Percentiles rank a stretch among this genome's conserved stretches.
Conservation (phyloP, 2,888 invertebrate genomes). For the Andrena chrysosceles region DNA sequence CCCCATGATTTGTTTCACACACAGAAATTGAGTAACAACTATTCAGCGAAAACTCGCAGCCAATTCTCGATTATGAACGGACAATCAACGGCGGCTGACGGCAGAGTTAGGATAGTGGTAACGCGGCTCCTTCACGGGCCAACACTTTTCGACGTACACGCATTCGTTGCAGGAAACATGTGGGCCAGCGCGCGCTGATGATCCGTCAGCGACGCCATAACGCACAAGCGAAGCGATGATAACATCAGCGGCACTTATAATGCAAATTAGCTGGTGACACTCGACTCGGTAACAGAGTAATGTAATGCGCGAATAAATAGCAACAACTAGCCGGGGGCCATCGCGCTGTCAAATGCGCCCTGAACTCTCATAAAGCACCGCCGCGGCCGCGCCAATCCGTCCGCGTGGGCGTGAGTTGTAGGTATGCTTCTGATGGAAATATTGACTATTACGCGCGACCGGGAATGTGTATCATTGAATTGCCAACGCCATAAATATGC, state of each 20-base stretch:
- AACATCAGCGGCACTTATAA: slow-evolving; percentile 84
- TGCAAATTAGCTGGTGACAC: slow-evolving; percentile 84
- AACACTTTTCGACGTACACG: slow-evolving; percentile 30
- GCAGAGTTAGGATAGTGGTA: background rate
- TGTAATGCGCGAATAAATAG: slow-evolving; percentile 85
- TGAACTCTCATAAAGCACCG: slow-evolving; percentile 83
- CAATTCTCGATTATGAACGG: background rate
- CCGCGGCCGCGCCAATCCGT: slow-evolving; percentile 73
- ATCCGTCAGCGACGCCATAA: slow-evolving; percentile 82
- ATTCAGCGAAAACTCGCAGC: background rate
- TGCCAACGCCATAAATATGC: slow-evolving; percentile 83
- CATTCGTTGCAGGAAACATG: slow-evolving; percentile 41
- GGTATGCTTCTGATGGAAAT: slow-evolving; percentile 85
- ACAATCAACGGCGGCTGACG: background rate
- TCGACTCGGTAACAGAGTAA: slow-evolving; percentile 84
- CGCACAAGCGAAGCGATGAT: slow-evolving; percentile 82
- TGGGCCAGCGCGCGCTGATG: slow-evolving; percentile 64
- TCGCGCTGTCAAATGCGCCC: slow-evolving; percentile 83
- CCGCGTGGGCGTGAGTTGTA: slow-evolving; percentile 83
- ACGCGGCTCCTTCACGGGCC: slow-evolving; percentile 36
- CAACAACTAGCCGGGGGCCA: slow-evolving; percentile 83
- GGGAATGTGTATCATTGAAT: slow-evolving; percentile 85
- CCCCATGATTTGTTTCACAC: background rate
- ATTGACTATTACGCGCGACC: slow-evolving; percentile 84
- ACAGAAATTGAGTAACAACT: background rate